Evolutionary conservation across 2,888 invertebrate species (phyloP).

Genomic region (Tenthredo distinguenda): DNA sequence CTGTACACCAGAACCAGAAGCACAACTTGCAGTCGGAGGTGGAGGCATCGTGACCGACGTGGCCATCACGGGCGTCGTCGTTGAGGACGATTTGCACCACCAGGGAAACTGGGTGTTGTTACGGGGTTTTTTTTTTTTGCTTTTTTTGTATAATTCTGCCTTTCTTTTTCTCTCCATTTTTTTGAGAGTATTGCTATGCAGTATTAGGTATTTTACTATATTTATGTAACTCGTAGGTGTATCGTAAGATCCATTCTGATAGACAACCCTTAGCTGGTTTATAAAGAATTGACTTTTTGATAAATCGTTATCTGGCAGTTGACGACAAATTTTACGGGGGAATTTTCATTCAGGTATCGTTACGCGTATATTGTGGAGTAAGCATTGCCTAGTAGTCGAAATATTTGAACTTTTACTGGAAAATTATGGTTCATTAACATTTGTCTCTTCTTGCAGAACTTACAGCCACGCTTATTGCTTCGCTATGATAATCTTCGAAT

Average conservation of each 20-base stretch:
- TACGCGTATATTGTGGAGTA: not conserved
- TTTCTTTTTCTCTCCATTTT: not conserved
- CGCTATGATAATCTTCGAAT: not conserved
- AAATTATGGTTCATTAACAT: not conserved
- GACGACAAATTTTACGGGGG: not conserved
- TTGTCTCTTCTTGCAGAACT: not conserved
- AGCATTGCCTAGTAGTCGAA: not conserved
- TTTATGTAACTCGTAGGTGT: not conserved
- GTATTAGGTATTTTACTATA: not conserved
- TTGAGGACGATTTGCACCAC: constrained; percentile 77
- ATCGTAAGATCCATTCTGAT: not conserved
- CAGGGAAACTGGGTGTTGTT: constrained; percentile 76
- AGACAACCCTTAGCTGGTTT: not conserved
- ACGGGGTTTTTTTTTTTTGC: constrained; percentile 51
- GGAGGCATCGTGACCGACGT: constrained; percentile 65
- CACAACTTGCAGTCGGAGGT: constrained; percentile 62
- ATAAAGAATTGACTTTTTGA: not conserved
- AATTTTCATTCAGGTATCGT: not conserved
- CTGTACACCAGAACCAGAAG: constrained; percentile 79
- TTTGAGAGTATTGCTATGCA: not conserved
- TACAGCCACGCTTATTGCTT: not conserved
- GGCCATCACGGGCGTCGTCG: constrained; percentile 72
- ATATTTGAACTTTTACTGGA: not conserved
- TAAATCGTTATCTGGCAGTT: not conserved
- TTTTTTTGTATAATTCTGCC: not conserved